phyloP scores from a whole-genome alignment of 2,888 invertebrate genomes.

The Mylabris sibirica region DNA sequence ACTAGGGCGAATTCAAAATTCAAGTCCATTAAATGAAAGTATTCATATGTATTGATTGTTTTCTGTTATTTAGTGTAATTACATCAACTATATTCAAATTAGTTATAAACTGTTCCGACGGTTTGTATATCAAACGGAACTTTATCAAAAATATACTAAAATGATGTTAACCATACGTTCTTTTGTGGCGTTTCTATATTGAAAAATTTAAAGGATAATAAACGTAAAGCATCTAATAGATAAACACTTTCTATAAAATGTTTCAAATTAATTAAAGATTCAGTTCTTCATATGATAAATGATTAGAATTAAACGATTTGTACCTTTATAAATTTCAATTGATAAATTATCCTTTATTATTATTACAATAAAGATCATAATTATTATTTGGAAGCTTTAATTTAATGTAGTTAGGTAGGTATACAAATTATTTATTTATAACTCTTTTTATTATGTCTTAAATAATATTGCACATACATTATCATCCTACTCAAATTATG shows the following conservation, averaged over 20 bases:
- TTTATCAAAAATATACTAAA: constrained; percentile 1
- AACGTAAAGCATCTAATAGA: not conserved
- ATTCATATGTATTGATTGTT: not conserved
- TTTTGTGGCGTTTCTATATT: not conserved
- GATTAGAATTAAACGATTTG: not conserved
- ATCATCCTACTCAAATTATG: constrained; percentile 4
- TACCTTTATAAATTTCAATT: not conserved
- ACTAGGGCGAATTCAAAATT: too few relatives aligned
- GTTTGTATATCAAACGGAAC: not conserved
- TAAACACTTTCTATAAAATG: not conserved
- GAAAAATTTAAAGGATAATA: not conserved
- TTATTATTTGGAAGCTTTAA: not conserved
- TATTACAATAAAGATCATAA: not conserved
- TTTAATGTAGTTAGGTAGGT: not conserved
- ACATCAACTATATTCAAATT: not conserved
- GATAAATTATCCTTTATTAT: constrained; percentile 9
- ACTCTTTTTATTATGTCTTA: constrained; percentile 24
- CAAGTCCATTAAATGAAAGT: not conserved
- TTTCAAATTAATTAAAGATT: not conserved
- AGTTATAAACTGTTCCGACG: constrained; percentile 8
- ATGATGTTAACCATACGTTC: not conserved
- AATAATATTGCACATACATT: constrained; percentile 11
- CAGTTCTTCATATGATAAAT: not conserved
- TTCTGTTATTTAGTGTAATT: not conserved
- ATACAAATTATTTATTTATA: constrained; percentile 20